phyloP scores from a whole-genome alignment of 2,797 vertebrate species.

The Amblyraja radiata region DNA sequence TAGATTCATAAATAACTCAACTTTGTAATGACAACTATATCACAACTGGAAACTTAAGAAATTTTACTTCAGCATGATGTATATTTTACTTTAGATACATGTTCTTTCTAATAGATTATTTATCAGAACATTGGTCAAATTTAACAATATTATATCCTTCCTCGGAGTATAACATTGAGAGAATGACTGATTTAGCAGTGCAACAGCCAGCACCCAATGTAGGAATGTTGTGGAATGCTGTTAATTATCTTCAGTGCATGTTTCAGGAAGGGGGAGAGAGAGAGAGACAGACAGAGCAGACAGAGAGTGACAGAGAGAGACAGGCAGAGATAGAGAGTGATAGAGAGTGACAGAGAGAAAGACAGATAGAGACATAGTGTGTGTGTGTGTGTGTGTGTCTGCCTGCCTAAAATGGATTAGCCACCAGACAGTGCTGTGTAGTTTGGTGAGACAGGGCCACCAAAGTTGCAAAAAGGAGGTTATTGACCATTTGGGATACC shows the following conservation, averaged over 20 bases:
- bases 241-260: not conserved
- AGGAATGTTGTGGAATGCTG: not conserved
- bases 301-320: no score
- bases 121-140: not conserved
- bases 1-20: not conserved
- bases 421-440: no score
- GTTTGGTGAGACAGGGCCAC: no score
- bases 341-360: no score
- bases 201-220: not conserved
- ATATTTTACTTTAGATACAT: not conserved
- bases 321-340: no score
- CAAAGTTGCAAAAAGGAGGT: no score
- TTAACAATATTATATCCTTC: not conserved
- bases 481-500: no score
- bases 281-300: no score
- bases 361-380: no score
- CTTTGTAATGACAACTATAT: not conserved
- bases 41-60: not conserved
- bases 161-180: not conserved
- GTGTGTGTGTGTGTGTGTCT: no score
- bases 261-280: not conserved
- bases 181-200: not conserved
- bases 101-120: not conserved
- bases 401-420: no score
- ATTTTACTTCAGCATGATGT: not conserved